Base-by-base conservation (phyloP, 1,140 invertebrate species). In the Drosophila tristis region DNA sequence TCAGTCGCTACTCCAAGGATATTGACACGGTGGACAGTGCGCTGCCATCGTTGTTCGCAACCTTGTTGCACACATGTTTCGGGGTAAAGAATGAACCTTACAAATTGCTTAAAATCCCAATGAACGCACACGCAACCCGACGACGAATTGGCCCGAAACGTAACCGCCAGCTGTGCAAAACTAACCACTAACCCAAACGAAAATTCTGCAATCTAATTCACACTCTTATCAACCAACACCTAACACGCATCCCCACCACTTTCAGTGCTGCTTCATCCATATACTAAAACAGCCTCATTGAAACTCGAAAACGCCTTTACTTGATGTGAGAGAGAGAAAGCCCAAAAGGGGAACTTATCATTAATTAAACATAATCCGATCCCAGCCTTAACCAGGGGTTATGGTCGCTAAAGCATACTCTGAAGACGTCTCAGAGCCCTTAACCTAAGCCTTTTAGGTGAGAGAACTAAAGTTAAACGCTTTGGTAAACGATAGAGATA, bases 1-100 rank as follows among this genome's bases (percentile, higher is more conserved):
- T 97, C 62, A 96, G 95, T 93, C 94, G 96, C 71, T 95, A 96
- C 92, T 93, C 95, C 71, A 96, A 96, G 94, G 96, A 97, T 92
- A 92, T 96, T 67, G 95, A 95, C 86, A 93, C 94, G 50, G 80
- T 96, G 86, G 96, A 96, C 92, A 94, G 94, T 89, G 50, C 58
- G 0, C 60, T 93, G 66, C 92, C 92, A n/a, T 39, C 73, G 51
- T 84, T 90, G 60, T n/a, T 63, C 47, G 48, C 66, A 60, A 71
- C 74, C 49, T 80, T 90, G 62, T 35, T 91, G 53, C 78, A 74
- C 57, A 86, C 80, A n/a, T 80, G 62, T 54, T 91, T 84, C 67
- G 78, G 66, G 90, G 90, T 91, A 91, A 91, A 81, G 45, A 65
- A 65, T 48, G 47, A 23, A 20, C 56, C 56, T 48, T 39, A 6